A percentile compares a stretch with the other conserved stretches of the same genome.
Evolutionary conservation across 2,888 invertebrate species (phyloP).

Genomic region (Abrostola triplasia): DNA sequence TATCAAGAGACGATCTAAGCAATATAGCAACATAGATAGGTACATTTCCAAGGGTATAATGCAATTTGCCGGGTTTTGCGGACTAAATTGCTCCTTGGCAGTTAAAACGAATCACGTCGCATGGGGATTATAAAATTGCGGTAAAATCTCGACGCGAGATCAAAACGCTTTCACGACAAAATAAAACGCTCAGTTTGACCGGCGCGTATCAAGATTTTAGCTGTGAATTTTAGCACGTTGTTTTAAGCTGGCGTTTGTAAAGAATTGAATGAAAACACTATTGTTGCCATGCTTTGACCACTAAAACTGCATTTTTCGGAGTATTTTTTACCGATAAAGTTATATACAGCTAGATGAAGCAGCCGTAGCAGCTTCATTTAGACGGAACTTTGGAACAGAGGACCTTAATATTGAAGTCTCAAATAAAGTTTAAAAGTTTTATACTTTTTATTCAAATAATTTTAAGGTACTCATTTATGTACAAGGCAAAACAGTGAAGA

Average conservation of each 20-base stretch:
- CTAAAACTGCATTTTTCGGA: too few species aligned
- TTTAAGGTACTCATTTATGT: too few species aligned
- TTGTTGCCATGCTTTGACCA: not conserved
- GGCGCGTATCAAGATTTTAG: conserved; percentile 49
- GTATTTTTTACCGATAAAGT: too few species aligned
- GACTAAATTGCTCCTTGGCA: conserved; percentile 77
- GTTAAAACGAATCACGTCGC: conserved; percentile 80
- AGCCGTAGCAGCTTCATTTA: too few species aligned
- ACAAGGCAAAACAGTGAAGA: too few species aligned
- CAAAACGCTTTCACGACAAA: conserved; percentile 67
- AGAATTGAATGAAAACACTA: not conserved
- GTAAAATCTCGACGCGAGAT: conserved; percentile 71
- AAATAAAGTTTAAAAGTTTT: too few species aligned
- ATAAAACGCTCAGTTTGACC: conserved; percentile 66
- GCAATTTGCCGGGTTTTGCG: conserved; percentile 72
- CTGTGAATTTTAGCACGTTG: conserved; percentile 47
- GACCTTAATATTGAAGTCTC: too few species aligned
- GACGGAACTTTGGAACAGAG: too few species aligned
- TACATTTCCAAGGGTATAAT: conserved; percentile 68
- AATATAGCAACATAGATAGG: conserved; percentile 52
- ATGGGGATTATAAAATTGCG: conserved; percentile 78
- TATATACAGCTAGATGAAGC: too few species aligned
- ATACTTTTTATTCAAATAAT: too few species aligned
- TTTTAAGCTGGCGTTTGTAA: conserved; percentile 9
- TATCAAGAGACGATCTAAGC: conserved; percentile 48